phyloP scores from a whole-genome alignment of 2,888 invertebrate species.

The Heliconius cydno region DNA sequence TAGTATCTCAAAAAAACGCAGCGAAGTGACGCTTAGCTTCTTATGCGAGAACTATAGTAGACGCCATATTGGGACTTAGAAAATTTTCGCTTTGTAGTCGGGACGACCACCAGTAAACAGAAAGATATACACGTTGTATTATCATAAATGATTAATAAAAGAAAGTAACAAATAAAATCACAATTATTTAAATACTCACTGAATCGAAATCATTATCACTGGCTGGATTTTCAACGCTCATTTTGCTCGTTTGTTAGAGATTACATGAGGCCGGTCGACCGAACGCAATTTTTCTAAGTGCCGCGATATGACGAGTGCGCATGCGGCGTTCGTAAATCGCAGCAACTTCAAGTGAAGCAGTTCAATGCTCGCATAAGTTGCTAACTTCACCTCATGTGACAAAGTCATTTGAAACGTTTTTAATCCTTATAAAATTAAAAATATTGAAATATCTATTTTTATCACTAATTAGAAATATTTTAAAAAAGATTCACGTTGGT shows the following conservation, averaged over 20 bases:
- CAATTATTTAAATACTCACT: slow-evolving; percentile 80
- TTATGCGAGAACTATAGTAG: slow-evolving; percentile 86
- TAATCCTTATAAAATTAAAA: background rate
- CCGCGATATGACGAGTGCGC: slow-evolving; percentile 83
- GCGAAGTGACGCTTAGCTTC: slow-evolving; percentile 71
- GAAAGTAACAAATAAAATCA: slow-evolving; percentile 48
- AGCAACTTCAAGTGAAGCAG: slow-evolving; percentile 64
- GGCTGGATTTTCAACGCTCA: slow-evolving; percentile 86
- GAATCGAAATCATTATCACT: slow-evolving; percentile 83
- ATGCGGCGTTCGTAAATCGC: slow-evolving; percentile 74
- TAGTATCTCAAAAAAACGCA: slow-evolving; percentile 30
- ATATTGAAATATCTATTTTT: background rate
- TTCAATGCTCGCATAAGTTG: slow-evolving; percentile 60
- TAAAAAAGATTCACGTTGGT: background rate
- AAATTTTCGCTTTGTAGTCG: slow-evolving; percentile 79
- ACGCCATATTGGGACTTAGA: slow-evolving; percentile 95
- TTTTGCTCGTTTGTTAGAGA: slow-evolving; percentile 78
- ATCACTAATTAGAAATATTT: background rate
- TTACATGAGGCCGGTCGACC: slow-evolving; percentile 72
- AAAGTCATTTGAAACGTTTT: background rate
- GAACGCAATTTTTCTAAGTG: slow-evolving; percentile 82
- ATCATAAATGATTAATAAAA: slow-evolving; percentile 42
- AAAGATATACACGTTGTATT: slow-evolving; percentile 50
- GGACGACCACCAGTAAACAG: slow-evolving; percentile 81
- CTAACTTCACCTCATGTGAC: slow-evolving; percentile 26